A percentile compares a stretch with the other conserved stretches of the same genome.
Evolutionary conservation across 1,140 invertebrate species (phyloP).

Genomic region (Meloidogyne hapla): DNA sequence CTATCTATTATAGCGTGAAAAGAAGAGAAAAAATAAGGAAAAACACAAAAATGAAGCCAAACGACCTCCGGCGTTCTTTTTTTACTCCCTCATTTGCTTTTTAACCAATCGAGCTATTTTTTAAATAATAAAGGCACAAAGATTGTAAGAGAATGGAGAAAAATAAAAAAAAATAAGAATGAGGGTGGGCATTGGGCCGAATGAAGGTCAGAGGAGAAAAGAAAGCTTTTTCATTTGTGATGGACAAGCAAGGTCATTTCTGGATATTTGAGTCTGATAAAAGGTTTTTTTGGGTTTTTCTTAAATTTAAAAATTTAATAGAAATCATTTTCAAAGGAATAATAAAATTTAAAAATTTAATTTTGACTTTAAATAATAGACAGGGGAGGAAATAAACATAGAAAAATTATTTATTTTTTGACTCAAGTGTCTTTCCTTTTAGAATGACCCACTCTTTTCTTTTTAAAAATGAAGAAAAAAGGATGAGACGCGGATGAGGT

Average conservation of each 20-base stretch:
- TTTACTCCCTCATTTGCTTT: not conserved
- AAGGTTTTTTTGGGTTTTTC: not conserved
- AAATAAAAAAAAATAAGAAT: not conserved
- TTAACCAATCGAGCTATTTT: not conserved
- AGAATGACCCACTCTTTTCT: not conserved
- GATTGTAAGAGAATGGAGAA: not conserved
- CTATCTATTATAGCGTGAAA: too few species aligned
- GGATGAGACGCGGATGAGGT: slow-evolving; percentile 1
- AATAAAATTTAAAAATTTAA: not conserved
- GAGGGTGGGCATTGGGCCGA: slow-evolving; percentile 3
- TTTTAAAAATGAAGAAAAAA: not conserved
- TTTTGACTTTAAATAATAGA: not conserved
- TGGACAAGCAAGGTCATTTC: not conserved
- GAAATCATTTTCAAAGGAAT: not conserved
- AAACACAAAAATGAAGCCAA: slow-evolving; percentile 6
- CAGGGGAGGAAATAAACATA: not conserved
- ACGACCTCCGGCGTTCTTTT: slow-evolving; percentile 4
- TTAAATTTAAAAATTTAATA: not conserved
- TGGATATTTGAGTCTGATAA: not conserved
- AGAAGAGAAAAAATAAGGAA: not conserved
- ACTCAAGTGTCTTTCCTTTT: not conserved
- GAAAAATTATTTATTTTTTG: not conserved
- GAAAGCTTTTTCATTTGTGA: not conserved
- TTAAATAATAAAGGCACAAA: slow-evolving; percentile 6
- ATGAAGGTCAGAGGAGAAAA: not conserved